A percentile compares a stretch with the other conserved stretches of the same genome.
These are phyloP conservation scores for Tachina lurida DNA, from an alignment of 2,888 invertebrate genomes.

Conservation along the genomic window DNA sequence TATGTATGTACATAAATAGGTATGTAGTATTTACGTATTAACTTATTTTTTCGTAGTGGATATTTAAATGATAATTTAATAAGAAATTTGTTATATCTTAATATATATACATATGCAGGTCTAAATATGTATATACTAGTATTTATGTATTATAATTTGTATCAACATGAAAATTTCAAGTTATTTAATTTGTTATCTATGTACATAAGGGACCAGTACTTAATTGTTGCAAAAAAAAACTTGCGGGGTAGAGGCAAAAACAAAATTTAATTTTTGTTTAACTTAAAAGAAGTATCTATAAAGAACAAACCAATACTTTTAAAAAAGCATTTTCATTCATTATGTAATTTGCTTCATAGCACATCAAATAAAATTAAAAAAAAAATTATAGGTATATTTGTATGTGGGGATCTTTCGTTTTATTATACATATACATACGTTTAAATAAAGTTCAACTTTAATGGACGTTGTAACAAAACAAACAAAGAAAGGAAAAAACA, in stretches of 20 bases:
- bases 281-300: neutral
- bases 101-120: neutral
- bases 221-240: constrained; percentile 3
- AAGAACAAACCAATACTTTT: neutral
- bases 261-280: neutral
- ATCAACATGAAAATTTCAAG: neutral
- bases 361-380: constrained; percentile 24
- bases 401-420: constrained; percentile 30
- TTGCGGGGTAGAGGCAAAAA: neutral
- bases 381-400: neutral
- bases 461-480: constrained; percentile 47
- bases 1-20: neutral
- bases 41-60: neutral
- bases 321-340: constrained; percentile 35
- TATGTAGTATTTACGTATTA: neutral
- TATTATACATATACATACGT: constrained; percentile 2
- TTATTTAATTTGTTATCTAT: constrained; percentile 6
- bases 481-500: constrained; percentile 34
- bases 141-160: constrained; percentile 2
- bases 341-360: constrained; percentile 54
- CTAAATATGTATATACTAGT: neutral
- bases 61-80: constrained; percentile 4
- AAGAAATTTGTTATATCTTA: neutral
- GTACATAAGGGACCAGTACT: constrained; percentile 52
- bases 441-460: constrained; percentile 61